Evolutionary conservation across 2,888 invertebrate genomes (phyloP), one percentile per base, ranked within the genome.

Genomic region (Cheilosia vulpina): DNA sequence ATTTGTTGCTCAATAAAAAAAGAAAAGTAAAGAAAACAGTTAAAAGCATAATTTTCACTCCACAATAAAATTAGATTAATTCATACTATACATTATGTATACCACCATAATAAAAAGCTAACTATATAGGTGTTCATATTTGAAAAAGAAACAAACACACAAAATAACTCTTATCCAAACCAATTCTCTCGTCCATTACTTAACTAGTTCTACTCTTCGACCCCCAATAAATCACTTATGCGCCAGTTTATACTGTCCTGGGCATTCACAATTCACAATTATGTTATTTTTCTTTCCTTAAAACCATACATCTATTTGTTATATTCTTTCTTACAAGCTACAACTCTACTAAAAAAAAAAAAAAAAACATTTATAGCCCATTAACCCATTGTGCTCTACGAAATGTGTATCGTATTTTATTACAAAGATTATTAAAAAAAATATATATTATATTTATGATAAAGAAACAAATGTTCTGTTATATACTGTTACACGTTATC

Each of bases 351-450:
- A 45, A 68, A 53, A 50, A 47, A 68, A 58, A 43, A 43, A n/a
- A 43, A 27, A 38, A 68, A 65, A 71, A 47, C 9, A 76, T 58
- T 58, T 73, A 50, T 19, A 73, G 34, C 84, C 79, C 79, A 79
- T 75, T 66, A 60, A 69, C 69, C 73, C 69, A 58, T 84, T 84
- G 84, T 84, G 84, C 84, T 84, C 58, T 84, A 84, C 83, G 83
- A 83, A 73, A 78, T 63, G 52, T 83, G 24, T 78, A 83, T 78
- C 83, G 83, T 83, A 83, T 57, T 76, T 63, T 76, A 47, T 58
- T 83, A 83, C 53, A 78, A 41, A 58, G 57, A 73, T 45, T 52
- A 69, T 55, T 63, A 45, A 6, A 52, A 50, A 43, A 55, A 57
- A 19, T 19, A 7, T 60, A 73, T 73, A 31, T 45, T 43, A 17